Percentiles rank a stretch among this genome's conserved stretches.
phyloP scores from a whole-genome alignment of 2,888 invertebrate genomes.

The Gerris lacustris region DNA sequence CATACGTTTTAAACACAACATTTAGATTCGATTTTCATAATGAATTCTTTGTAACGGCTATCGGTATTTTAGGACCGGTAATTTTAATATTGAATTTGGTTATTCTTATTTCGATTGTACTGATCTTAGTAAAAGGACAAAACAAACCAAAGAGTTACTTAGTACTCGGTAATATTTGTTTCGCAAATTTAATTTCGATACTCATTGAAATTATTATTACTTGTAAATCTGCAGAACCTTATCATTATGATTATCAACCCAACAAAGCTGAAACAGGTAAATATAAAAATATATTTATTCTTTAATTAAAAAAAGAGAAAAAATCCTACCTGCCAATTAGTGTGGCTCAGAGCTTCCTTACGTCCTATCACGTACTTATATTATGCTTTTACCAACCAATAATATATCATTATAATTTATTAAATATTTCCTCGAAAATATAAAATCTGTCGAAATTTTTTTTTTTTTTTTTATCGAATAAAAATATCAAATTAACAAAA shows the following conservation, averaged over 20 bases:
- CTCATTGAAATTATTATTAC: not conserved
- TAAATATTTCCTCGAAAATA: too few species aligned
- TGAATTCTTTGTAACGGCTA: not conserved
- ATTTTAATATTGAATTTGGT: not conserved
- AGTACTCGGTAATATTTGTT: not conserved
- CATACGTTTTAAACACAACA: not conserved
- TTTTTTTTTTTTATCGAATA: too few species aligned
- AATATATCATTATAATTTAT: too few species aligned
- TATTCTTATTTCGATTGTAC: not conserved
- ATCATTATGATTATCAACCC: not conserved
- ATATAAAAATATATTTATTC: not conserved
- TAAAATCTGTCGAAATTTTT: too few species aligned
- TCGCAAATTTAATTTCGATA: not conserved
- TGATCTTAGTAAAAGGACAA: not conserved
- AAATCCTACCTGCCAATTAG: too few species aligned
- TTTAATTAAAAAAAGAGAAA: too few species aligned
- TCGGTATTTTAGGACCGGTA: not conserved
- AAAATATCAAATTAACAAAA: too few species aligned
- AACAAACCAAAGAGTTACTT: not conserved
- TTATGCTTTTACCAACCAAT: too few species aligned
- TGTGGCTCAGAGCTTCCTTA: too few species aligned
- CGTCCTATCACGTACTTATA: too few species aligned
- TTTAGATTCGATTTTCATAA: conserved; percentile 1
- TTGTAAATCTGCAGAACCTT: not conserved
- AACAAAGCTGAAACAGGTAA: not conserved